Percentiles rank a stretch among this genome's conserved stretches.
These are phyloP conservation scores for Nyctalus aviator DNA, from an alignment of 2,797 vertebrate species.

Conservation along the genomic window DNA sequence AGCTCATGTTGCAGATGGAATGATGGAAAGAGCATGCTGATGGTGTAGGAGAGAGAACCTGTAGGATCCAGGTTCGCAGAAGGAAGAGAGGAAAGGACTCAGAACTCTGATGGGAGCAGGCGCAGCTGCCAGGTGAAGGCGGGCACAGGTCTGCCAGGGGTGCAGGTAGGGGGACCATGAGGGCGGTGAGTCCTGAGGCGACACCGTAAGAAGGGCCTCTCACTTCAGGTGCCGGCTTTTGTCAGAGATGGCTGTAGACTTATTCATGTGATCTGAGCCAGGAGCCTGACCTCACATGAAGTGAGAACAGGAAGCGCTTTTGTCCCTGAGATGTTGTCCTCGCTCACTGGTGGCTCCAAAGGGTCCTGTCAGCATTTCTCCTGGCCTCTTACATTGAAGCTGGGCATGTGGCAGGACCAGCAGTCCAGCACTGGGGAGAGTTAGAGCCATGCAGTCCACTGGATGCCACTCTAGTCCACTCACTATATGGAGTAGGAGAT, in stretches of 20 bases:
- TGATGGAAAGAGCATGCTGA: background rate
- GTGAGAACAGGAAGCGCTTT: background rate
- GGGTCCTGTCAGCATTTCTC: accelerated
- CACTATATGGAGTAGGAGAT: background rate
- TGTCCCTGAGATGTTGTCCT: background rate
- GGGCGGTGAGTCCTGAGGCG: accelerated
- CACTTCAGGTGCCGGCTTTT: background rate
- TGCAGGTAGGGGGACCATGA: accelerated
- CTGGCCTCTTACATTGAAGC: accelerated
- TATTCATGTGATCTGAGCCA: background rate
- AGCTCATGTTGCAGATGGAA: no score
- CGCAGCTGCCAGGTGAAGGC: accelerated
- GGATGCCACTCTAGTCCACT: accelerated
- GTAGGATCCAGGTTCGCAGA: background rate
- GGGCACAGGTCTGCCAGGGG: background rate
- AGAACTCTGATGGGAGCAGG: background rate
- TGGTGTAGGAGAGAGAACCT: accelerated
- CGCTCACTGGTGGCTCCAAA: accelerated
- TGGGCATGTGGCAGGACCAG: accelerated
- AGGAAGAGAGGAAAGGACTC: background rate
- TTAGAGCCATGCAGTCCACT: background rate
- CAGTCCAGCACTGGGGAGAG: background rate
- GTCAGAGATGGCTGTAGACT: accelerated
- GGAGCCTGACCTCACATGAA: background rate
- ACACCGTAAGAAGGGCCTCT: accelerated